phyloP scores from a whole-genome alignment of 2,888 invertebrate species.

The Dioctria rufipes region DNA sequence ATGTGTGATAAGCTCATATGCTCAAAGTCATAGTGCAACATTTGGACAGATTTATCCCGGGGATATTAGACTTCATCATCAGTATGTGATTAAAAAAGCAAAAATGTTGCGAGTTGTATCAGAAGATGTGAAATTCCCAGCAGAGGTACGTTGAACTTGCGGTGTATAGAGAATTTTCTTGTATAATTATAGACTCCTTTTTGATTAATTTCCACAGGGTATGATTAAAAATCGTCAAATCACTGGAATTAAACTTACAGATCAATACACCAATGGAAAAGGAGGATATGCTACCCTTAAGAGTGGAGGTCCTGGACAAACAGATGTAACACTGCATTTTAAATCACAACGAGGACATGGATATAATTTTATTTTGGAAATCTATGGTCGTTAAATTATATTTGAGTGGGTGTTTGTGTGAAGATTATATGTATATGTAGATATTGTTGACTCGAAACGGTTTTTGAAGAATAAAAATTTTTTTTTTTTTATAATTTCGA shows the following conservation, averaged over 20 bases:
- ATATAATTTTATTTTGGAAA: constrained; percentile 70
- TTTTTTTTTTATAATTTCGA: no score
- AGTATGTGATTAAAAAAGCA: constrained; percentile 63
- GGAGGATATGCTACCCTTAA: constrained; percentile 70
- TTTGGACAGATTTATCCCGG: constrained; percentile 48
- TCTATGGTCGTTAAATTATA: constrained; percentile 65
- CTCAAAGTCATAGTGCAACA: constrained; percentile 45
- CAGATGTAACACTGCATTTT: constrained; percentile 68
- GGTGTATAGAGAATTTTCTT: neutral
- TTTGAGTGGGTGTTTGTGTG: no score
- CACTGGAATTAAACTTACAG: constrained; percentile 69
- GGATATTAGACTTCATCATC: constrained; percentile 34
- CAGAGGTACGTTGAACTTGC: constrained; percentile 23
- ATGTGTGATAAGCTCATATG: constrained; percentile 3
- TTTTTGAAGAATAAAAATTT: constrained; percentile 20
- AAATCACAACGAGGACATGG: constrained; percentile 71
- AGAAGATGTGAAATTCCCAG: constrained; percentile 59
- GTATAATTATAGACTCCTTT: neutral
- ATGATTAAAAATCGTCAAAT: constrained; percentile 61
- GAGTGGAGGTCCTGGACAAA: constrained; percentile 69
- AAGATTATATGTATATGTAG: no score
- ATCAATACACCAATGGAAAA: constrained; percentile 70
- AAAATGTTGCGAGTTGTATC: constrained; percentile 63
- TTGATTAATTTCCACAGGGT: neutral
- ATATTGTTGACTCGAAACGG: neutral